Evolutionary conservation across 2,888 invertebrate species (phyloP).

Genomic region (Perdita meconis): DNA sequence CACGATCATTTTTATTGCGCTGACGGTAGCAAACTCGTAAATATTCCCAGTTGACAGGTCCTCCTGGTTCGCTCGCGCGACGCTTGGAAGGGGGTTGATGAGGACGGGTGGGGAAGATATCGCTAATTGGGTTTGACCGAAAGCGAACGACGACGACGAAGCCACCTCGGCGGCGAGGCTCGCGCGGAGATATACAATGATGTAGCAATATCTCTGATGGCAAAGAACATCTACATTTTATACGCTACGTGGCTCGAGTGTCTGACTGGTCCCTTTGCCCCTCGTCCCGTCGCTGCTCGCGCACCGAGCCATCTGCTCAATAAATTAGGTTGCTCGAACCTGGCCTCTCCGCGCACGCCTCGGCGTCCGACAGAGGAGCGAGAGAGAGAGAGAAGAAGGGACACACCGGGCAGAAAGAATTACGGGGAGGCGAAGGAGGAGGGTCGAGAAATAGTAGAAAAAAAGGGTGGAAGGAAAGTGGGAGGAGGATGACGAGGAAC

Average conservation of each 20-base stretch:
- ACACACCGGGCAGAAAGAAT: slow-evolving; percentile 7
- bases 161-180: slow-evolving; percentile 31
- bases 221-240: slow-evolving; percentile 65
- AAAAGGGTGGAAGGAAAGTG: slow-evolving; percentile 10
- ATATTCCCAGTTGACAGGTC: slow-evolving; percentile 38
- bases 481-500: slow-evolving; percentile 39
- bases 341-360: slow-evolving; percentile 54
- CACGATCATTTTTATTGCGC: slow-evolving; percentile 43
- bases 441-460: neutral
- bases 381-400: neutral
- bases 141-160: slow-evolving; percentile 35
- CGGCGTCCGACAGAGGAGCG: slow-evolving; percentile 3
- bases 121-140: slow-evolving; percentile 58
- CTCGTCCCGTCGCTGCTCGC: slow-evolving; percentile 15
- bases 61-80: neutral
- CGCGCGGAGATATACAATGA: slow-evolving; percentile 55
- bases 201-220: slow-evolving; percentile 65
- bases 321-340: slow-evolving; percentile 63
- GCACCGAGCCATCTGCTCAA: slow-evolving; percentile 55
- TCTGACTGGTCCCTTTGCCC: slow-evolving; percentile 39
- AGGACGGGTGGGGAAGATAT: slow-evolving; percentile 9
- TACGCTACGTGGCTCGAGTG: slow-evolving; percentile 56
- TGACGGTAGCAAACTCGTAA: slow-evolving; percentile 58
- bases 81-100: neutral
- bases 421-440: slow-evolving; percentile 16